Evolutionary conservation across 2,797 vertebrate species (phyloP).

Genomic region (Liparis tanakae): DNA sequence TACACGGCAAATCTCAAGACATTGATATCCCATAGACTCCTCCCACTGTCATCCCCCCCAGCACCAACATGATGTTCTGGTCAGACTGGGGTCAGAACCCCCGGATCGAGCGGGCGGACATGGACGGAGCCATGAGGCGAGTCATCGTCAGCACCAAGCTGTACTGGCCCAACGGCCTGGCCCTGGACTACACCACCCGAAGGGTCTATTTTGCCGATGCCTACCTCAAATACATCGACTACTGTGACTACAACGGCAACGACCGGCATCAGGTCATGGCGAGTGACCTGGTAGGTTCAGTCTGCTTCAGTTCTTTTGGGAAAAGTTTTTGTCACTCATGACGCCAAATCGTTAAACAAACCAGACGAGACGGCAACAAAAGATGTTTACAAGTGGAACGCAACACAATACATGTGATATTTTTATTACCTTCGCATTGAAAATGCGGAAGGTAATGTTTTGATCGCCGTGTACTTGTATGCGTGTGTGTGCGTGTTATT

Average conservation of each 20-base stretch:
- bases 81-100: constrained; percentile 85
- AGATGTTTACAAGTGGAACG: too few species aligned
- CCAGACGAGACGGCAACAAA: too few species aligned
- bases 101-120: constrained; percentile 76
- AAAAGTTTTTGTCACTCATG: not conserved
- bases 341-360: not conserved
- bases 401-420: too few species aligned
- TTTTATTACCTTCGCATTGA: too few species aligned
- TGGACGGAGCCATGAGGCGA: constrained; percentile 76
- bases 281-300: constrained; percentile 88
- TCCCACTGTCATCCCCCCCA: constrained; percentile 38
- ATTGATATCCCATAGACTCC: not conserved
- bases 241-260: constrained; percentile 92
- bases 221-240: constrained; percentile 94
- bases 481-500: too few species aligned
- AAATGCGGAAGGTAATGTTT: too few species aligned
- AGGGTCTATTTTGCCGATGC: constrained; percentile 93
- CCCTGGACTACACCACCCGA: constrained; percentile 86
- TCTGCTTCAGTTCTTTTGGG: not conserved
- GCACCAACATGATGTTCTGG: constrained; percentile 83
- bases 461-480: too few species aligned
- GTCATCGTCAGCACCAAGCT: constrained; percentile 80
- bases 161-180: constrained; percentile 83
- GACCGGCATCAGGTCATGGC: constrained; percentile 91
- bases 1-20: not conserved